Conservation (phyloP, 37 sponge, comb jelly and placozoan genomes). For the Diacarnus erythraeanus region DNA sequence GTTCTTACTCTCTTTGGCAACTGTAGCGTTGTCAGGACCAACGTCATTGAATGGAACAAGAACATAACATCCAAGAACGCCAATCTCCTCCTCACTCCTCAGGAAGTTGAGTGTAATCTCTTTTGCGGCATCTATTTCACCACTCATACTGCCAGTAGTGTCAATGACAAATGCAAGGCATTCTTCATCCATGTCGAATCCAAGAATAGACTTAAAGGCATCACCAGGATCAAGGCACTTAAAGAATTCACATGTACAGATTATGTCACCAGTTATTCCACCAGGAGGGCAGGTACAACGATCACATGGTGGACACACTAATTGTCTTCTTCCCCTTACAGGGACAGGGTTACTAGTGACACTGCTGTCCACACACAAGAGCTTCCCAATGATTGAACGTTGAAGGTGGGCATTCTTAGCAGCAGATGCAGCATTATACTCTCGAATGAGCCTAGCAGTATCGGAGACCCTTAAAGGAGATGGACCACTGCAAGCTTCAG, state of each 20-base stretch:
- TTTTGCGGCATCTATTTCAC: conserved; percentile 17
- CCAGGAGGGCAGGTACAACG: conserved; percentile 2
- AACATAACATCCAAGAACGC: conserved; percentile 23
- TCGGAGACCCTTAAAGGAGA: not conserved
- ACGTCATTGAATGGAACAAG: conserved; percentile 47
- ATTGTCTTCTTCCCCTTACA: not conserved
- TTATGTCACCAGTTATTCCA: not conserved
- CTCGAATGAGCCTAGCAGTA: not conserved
- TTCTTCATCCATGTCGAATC: conserved; percentile 1
- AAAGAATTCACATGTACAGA: conserved; percentile 30
- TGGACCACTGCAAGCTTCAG: conserved; percentile 6
- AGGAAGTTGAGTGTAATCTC: not conserved
- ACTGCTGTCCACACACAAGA: conserved; percentile 11
- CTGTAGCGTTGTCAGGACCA: not conserved
- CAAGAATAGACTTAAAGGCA: conserved; percentile 20
- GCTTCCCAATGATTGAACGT: conserved; percentile 23
- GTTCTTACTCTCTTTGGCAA: not conserved
- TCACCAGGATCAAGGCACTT: conserved; percentile 23
- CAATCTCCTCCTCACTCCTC: conserved; percentile 15
- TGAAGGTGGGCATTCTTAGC: not conserved
- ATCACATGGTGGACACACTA: not conserved
- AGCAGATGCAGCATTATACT: not conserved
- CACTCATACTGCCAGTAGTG: conserved; percentile 37
- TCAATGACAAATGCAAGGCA: conserved; percentile 43
- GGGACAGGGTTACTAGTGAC: too few species aligned